phyloP scores from a whole-genome alignment of 2,888 invertebrate genomes.

The Dimorphilus gyrociliatus region DNA sequence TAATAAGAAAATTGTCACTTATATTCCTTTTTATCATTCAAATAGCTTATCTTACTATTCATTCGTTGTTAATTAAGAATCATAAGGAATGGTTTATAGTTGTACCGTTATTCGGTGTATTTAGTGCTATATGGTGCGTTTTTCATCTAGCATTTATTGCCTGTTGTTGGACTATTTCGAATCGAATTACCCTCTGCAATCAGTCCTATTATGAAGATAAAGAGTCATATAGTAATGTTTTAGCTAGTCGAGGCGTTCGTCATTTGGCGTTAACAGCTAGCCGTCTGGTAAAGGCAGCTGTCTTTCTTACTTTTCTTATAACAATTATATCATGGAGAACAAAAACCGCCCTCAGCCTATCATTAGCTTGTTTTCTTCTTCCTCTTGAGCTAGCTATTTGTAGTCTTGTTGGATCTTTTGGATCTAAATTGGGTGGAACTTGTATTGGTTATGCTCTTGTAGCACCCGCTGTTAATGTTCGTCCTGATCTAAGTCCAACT shows the following conservation, averaged over 20 bases:
- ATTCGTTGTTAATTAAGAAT: constrained; percentile 18
- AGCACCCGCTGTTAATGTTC: constrained; percentile 20
- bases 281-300: constrained; percentile 23
- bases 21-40: constrained; percentile 17
- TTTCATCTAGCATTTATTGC: constrained; percentile 26
- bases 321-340: constrained; percentile 32
- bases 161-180: constrained; percentile 28
- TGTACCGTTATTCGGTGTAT: constrained; percentile 27
- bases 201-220: constrained; percentile 14
- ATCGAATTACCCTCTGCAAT: constrained; percentile 27
- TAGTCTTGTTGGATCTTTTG: constrained; percentile 30
- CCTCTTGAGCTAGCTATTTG: constrained; percentile 25
- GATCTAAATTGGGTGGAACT: constrained; percentile 31
- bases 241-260: constrained; percentile 33
- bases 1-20: constrained; percentile 16
- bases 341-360: constrained; percentile 20
- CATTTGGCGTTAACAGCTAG: constrained; percentile 33
- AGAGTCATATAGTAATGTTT: constrained; percentile 22
- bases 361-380: constrained; percentile 21
- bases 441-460: constrained; percentile 35
- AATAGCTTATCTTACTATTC: constrained; percentile 15
- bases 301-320: constrained; percentile 20
- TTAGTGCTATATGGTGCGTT: constrained; percentile 25
- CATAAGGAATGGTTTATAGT: constrained; percentile 38
- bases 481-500: constrained; percentile 16